Evolutionary conservation across 1,140 invertebrate genomes (phyloP), one percentile per base, ranked within the genome.

Genomic region (Philotrypesis tridentata): DNA sequence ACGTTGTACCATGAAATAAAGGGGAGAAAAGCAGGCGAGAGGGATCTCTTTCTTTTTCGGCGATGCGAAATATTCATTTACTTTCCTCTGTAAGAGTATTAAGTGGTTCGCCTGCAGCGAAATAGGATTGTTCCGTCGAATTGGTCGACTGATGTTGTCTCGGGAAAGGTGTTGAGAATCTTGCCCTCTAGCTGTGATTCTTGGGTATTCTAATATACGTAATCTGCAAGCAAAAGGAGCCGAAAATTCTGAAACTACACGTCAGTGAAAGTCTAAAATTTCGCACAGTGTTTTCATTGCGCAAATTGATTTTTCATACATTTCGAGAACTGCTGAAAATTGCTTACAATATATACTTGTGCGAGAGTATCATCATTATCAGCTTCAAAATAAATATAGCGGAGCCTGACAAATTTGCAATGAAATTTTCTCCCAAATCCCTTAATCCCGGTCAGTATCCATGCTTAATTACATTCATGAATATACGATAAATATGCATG

Each of bases 381-480:
- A 37, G 31, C 61, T 14, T 43, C 23, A 31, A 68, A 48, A 78
- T 25, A 78, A 48, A 68, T 48, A n/a, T 29, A 63, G 23, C 6
- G n/a, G n/a, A 55, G 8, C 11, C 63, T 8, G 7, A n/a, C n/a
- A 12, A 48, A 68, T 1, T 55, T 4, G 2, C 68, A 79, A 60
- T 71, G 23, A 48, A 33, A 79, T 60, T 71, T 48, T n/a, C 61
- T 9, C 65, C 14, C 25, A 48, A n/a, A 27, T n/a, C 23, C 23
- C 40, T 25, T 17, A 78, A 29, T 68, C n/a, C 40, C 60, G 23
- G 21, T 14, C 12, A 67, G 40, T 8, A 68, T 55, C 67, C 40
- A 31, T 5, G 12, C 67, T 77, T 77, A 74, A 80, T 80, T 55
- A 9, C 60, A 80, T 80, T 80, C 60, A 80, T 74, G 29, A 80